Evolutionary conservation across 1,140 invertebrate species (phyloP), one percentile per base, ranked within the genome.

Genomic region (Batillaria attramentaria): DNA sequence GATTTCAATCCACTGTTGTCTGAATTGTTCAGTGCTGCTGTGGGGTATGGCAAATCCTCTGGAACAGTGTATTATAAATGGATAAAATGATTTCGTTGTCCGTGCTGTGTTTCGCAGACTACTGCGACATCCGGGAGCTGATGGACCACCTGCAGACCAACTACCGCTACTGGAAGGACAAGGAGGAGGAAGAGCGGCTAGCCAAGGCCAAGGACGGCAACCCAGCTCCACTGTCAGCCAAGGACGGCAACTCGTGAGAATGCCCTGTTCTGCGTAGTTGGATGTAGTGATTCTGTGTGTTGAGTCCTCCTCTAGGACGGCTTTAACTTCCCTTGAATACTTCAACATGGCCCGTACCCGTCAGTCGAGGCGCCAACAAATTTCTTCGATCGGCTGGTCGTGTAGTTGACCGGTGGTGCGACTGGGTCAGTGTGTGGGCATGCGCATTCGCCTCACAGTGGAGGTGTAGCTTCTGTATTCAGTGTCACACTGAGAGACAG

Each of bases 51-150:
- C 16, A 18, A 13, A 18, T 13, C n/a, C 10, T 42, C 16, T 5
- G 31, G 66, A 41, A 66, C 41, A 16, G 13, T 37, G 5, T 8
- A 65, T 43, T n/a, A 42, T 13, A 43, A 24, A 31, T 16, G 31
- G 62, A 42, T 77, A n/a, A 70, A 0, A 65, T 0, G 57, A 41
- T n/a, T 70, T 13, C 13, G 2, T 41, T 28, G 20, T 57, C 42
- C 13, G 2, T 28, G 10, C n/a, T 37, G 1, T 70, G 78, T 73
- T 37, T 84, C 93, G 43, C 90, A 98, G 97, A 95, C 72, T 97
- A 98, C 90, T 95, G 97, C 86, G 96, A 98, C 90, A 95, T 98
- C 92, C 96, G 96, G 0, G 96, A 98, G 91, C 92, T 98, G 81
- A 94, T 97, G 70, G 93, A 93, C 1, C 94, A 97, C 88, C 94